Evolutionary conservation across 2,113 vertebrate species (phyloP), one percentile per base, ranked within the genome.

Genomic region (Bufo bufo): DNA sequence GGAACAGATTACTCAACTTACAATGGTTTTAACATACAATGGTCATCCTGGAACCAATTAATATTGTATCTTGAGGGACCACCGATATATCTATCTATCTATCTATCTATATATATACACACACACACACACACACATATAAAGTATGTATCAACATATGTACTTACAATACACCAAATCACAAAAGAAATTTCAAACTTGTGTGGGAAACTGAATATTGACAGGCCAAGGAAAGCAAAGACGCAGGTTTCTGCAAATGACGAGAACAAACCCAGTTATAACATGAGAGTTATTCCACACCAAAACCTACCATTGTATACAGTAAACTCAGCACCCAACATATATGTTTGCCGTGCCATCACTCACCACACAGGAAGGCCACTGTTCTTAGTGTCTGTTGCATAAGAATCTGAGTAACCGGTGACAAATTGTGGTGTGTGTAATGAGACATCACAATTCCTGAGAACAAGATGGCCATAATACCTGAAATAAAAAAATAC

Each of bases 371-470:
- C 95, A 99, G 95, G 92, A 99, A 99, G 92, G 98, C 98, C 91
- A 99, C 96, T 0, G 97, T 96, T 74, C 98, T 96, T 50, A 99
- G 93, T 0, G 98, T 99, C 91, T 99, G 98, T 94, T 99, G 98
- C 98, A 99, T 99, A 82, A 99, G 96, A 91, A 99, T 98, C 96
- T 99, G 98, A 17, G 98, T 99, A 88, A 99, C 97, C 0, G 98
- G 98, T 50, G 98, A 99, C 92, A 99, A 94, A 93, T 99, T 99
- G 87, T 99, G 98, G 93, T 99, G 98, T 0, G 98, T 99, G 90
- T 99, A 99, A 93, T 99, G 98, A 7, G 98, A 99, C 98, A 99
- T 99, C 88, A 97, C 98, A 0, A 99, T 99, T 63, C 98, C 98
- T 0, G 98, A 97, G 93, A 99, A 99, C 90, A 99, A 96, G 92